These are phyloP conservation scores for Alethe diademata DNA, from an alignment of 2,113 vertebrate genomes.

Conservation along the genomic window DNA sequence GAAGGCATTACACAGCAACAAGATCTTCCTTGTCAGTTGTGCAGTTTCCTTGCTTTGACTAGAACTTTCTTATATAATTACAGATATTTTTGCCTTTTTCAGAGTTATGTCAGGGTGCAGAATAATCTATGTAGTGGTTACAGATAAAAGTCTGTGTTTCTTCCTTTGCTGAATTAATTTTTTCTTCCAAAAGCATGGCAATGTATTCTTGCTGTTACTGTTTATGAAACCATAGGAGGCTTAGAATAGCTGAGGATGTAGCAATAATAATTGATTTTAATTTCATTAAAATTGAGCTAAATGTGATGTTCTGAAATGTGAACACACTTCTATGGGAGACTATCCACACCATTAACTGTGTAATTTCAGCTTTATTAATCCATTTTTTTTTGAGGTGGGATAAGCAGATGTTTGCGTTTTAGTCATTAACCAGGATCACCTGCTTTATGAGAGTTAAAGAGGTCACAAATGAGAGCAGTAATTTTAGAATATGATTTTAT, in stretches of 20 bases:
- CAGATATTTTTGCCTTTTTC: not conserved
- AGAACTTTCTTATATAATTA: conserved; percentile 1
- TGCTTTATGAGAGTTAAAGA: conserved; percentile 49
- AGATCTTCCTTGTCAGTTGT: not conserved
- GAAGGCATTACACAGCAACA: not conserved
- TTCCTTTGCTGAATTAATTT: conserved; percentile 7
- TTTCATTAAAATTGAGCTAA: conserved; percentile 11
- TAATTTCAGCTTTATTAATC: conserved; percentile 51
- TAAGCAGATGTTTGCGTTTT: conserved; percentile 36
- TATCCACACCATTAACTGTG: conserved; percentile 29
- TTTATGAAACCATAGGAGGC: conserved; percentile 15
- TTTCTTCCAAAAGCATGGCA: not conserved
- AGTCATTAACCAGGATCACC: conserved; percentile 40
- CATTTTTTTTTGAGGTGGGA: not conserved
- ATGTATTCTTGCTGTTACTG: not conserved
- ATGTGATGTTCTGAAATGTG: conserved; percentile 28
- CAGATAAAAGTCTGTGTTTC: not conserved
- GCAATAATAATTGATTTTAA: conserved; percentile 36
- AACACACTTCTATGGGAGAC: not conserved
- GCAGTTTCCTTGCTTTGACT: not conserved
- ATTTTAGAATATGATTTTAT: not conserved
- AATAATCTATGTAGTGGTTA: not conserved
- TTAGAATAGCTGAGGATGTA: conserved; percentile 34
- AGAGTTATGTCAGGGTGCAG: not conserved
- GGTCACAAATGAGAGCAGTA: conserved; percentile 9